A percentile compares a stretch with the other conserved stretches of the same genome.
Conservation (phyloP, 2,888 invertebrate genomes). For the Zeuzera pyrina region DNA sequence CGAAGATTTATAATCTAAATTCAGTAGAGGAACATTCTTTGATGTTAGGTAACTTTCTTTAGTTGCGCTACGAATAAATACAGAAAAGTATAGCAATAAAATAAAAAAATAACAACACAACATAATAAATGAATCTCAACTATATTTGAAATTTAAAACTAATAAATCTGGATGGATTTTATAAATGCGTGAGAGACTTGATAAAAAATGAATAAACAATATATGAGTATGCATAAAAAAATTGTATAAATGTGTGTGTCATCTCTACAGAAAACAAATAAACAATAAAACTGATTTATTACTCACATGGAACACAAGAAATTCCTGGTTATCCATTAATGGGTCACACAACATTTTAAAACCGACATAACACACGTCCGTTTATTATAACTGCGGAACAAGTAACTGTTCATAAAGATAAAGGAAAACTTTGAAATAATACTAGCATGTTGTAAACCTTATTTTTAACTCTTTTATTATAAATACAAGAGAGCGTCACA, state of each 20-base stretch:
- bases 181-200: too few species aligned
- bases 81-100: neutral
- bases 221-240: too few species aligned
- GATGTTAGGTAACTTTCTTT: neutral
- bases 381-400: constrained; percentile 20
- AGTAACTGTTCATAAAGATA: constrained; percentile 22
- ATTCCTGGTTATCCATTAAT: constrained; percentile 28
- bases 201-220: too few species aligned
- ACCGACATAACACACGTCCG: constrained; percentile 15
- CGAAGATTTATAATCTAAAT: constrained; percentile 10
- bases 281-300: too few species aligned
- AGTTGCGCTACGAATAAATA: neutral
- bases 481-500: constrained; percentile 19
- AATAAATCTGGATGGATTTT: too few species aligned
- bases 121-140: neutral
- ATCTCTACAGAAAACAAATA: too few species aligned
- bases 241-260: too few species aligned
- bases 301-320: constrained; percentile 24
- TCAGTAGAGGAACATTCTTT: neutral
- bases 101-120: too few species aligned
- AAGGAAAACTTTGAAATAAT: constrained; percentile 32
- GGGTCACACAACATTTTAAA: constrained; percentile 3
- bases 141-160: too few species aligned
- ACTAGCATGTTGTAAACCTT: constrained; percentile 22
- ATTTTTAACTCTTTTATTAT: constrained; percentile 26